Conservation (phyloP, 2,113 vertebrate genomes). For the Petrocephalus microphthalmus region DNA sequence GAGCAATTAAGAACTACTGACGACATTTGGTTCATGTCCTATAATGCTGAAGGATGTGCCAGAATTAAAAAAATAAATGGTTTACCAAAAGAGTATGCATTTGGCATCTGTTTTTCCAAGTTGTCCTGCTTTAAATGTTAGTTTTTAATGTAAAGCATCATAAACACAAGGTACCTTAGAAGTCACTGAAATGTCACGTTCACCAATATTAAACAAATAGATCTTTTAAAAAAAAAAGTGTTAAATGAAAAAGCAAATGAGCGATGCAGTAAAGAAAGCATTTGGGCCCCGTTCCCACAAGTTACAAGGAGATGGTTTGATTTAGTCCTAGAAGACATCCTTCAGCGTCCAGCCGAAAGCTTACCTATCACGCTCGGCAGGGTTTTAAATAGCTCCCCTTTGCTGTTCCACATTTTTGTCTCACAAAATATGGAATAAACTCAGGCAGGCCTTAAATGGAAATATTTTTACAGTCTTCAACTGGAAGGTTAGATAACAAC, state of each 20-base stretch:
- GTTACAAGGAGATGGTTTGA: neutral
- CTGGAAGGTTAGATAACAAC: constrained; percentile 46
- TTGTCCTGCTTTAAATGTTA: neutral
- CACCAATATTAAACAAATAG: neutral
- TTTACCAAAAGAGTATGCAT: neutral
- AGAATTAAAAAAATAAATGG: neutral
- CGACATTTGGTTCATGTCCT: neutral
- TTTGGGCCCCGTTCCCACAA: neutral
- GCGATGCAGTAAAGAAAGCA: neutral
- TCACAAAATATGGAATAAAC: constrained; percentile 52
- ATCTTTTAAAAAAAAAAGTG: neutral
- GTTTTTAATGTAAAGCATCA: neutral
- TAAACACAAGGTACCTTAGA: neutral
- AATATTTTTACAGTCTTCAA: constrained; percentile 55
- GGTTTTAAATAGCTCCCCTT: constrained; percentile 55
- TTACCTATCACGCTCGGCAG: constrained; percentile 49
- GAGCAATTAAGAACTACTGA: neutral
- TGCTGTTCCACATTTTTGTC: constrained; percentile 37
- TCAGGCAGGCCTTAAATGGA: constrained; percentile 60
- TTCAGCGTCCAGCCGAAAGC: constrained; percentile 39
- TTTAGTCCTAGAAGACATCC: neutral
- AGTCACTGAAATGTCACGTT: neutral
- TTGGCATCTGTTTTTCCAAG: neutral
- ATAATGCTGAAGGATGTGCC: neutral
- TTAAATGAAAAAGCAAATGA: neutral